These are phyloP conservation scores for Euwallacea similis DNA, from an alignment of 1,140 invertebrate genomes.

Conservation along the genomic window DNA sequence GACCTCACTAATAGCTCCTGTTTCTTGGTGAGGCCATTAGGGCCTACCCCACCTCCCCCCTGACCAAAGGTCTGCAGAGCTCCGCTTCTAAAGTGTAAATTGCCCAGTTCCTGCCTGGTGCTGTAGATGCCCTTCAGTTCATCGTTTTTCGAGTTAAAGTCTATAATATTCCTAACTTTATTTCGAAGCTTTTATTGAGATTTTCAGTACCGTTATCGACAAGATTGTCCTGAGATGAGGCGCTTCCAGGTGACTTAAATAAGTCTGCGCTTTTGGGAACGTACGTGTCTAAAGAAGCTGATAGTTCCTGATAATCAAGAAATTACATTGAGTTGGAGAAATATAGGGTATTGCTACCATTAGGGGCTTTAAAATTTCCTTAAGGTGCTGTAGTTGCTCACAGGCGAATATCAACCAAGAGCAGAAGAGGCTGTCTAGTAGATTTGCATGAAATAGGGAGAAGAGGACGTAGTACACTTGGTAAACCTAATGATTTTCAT, in stretches of 20 bases:
- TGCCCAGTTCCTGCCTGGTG: slow-evolving; percentile 74
- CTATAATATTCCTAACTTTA: slow-evolving; percentile 36
- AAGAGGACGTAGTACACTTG: slow-evolving; percentile 75
- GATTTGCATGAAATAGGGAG: slow-evolving; percentile 69
- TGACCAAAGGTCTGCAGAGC: slow-evolving; percentile 63
- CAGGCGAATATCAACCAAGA: slow-evolving; percentile 82
- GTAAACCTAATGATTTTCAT: slow-evolving; percentile 15
- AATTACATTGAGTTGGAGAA: not conserved
- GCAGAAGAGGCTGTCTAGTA: slow-evolving; percentile 76
- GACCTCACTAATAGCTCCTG: slow-evolving; percentile 80
- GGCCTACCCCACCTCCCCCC: slow-evolving; percentile 61
- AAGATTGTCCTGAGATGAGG: slow-evolving; percentile 59
- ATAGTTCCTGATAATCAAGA: slow-evolving; percentile 61
- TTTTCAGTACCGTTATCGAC: slow-evolving; percentile 55
- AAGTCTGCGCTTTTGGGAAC: slow-evolving; percentile 76
- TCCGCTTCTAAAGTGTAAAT: slow-evolving; percentile 61
- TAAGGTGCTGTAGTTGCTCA: slow-evolving; percentile 80
- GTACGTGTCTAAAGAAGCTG: slow-evolving; percentile 76
- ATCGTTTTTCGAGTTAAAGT: slow-evolving; percentile 51
- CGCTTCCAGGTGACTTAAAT: slow-evolving; percentile 63
- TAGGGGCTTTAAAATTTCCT: slow-evolving; percentile 80
- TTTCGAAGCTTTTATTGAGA: too few relatives aligned
- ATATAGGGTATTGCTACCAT: slow-evolving; percentile 56
- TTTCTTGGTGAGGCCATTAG: slow-evolving; percentile 78
- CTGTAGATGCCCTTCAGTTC: slow-evolving; percentile 74